Evolutionary conservation across 2,888 invertebrate species (phyloP), one percentile per base, ranked within the genome.

Genomic region (Hemithea aestivaria): DNA sequence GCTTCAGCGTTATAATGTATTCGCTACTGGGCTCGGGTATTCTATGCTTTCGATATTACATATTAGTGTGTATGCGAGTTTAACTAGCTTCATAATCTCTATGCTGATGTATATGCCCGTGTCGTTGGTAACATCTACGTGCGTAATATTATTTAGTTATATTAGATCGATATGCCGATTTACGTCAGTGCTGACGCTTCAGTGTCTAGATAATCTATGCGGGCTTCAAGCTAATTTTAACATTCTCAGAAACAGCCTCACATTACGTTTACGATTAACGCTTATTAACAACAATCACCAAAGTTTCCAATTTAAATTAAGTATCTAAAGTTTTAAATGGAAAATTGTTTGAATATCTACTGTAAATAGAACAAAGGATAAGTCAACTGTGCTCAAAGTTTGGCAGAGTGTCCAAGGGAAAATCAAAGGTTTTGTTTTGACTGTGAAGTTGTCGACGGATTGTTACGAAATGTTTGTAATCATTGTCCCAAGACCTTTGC

Each of bases 21-120:
- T 73, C 79, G 85, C 85, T 85, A 83, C 67, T 80, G 84, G 85
- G 84, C 85, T 84, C 84, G 84, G 85, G 85, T 83, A 81, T 79
- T 80, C 84, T 85, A 82, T 84, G 87, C 87, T 87, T 87, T 84
- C 80, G 73, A 83, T 87, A 85, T 85, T 82, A 78, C 80, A 76
- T n/a, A n/a, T 78, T 84, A 83, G 84, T 84, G 81, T 83, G 83
- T 84, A 84, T 85, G 85, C 84, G 78, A 82, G 66, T 75, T 73
- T 81, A 75, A 80, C 73, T 75, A 85, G 87, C 87, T 87, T 87
- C 71, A 79, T 85, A 83, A 79, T 73, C 68, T 81, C 78, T 87
- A 82, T 83, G 85, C 87, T 84, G 79, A 79, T 84, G 79, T 85
- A 81, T 78, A 47, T 78, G 80, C 81, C 80, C 80, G 79, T 78